Base-by-base conservation (phyloP, 2,888 invertebrate genomes). In the Salpingus planirostris region DNA sequence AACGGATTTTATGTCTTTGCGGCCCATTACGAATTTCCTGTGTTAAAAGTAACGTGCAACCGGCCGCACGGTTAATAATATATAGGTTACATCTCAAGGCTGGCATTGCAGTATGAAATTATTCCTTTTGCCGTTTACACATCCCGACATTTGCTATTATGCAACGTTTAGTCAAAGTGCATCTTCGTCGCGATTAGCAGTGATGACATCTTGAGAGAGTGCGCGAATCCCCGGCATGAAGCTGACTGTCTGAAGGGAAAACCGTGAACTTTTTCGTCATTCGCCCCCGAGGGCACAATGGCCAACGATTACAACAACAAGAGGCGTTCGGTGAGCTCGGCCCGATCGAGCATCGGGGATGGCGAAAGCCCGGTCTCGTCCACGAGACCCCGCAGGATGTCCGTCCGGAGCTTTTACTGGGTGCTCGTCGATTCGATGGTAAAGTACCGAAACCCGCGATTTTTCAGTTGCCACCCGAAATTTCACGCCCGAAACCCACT, bases 341-440 rank as follows among this genome's bases (percentile, higher is more conserved):
- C 23, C n/a, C 26, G 24, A 11, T 38, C 43, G 33, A 30, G 21
- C 24, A 33, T 31, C 27, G 35, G 31, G 22, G 32, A 27, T 29
- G 27, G 18, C 18, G 8, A 6, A 5, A 18, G 34, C 33, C 33
- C 41, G 5, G 29, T 44, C 22, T 43, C 46, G 3, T 40, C 42
- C 15, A n/a, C n/a, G n/a, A 50, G 43, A 27, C 52, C 49, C 23
- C 43, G 58, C 33, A 45, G 57, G 38, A 52, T 57, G 52, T 56
- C 57, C 13, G 52, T 58, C 23, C 42, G 54, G 31, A 57, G 54
- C 33, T 58, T 57, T 34, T 55, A 58, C 34, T 57, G 57, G 57
- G 49, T 52, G 8, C 2, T 32, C 11, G 27, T 31, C 13, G 35
- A 35, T 22, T 15, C 30, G 11, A 32, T 29, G 36, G 36, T 36